phyloP scores from a whole-genome alignment of 2,888 invertebrate genomes.

The Conchocele bisecta region DNA sequence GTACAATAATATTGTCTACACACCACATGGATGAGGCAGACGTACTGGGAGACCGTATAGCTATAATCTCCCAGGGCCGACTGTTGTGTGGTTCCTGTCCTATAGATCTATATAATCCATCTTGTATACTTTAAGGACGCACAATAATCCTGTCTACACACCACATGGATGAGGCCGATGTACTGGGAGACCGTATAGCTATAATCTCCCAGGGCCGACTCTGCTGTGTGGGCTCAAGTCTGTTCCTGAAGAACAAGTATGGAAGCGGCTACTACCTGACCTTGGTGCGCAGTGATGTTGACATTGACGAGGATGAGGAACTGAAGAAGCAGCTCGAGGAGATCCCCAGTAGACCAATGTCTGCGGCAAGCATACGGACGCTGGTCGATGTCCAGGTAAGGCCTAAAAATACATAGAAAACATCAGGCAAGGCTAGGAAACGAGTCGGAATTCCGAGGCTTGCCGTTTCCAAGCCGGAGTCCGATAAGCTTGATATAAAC shows the following conservation, averaged over 20 bases:
- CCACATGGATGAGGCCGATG: constrained; percentile 85
- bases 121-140: constrained; percentile 72
- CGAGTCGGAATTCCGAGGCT: too few relatives aligned
- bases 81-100: too few relatives aligned
- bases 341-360: constrained; percentile 56
- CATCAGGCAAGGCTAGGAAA: too few relatives aligned
- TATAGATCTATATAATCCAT: too few relatives aligned
- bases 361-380: constrained; percentile 73
- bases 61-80: constrained; percentile 83
- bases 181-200: constrained; percentile 84
- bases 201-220: constrained; percentile 83
- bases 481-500: too few relatives aligned
- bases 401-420: too few relatives aligned
- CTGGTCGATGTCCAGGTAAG: constrained; percentile 70
- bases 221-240: constrained; percentile 83
- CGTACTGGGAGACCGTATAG: constrained; percentile 84
- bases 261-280: constrained; percentile 85
- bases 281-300: constrained; percentile 77
- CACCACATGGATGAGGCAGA: constrained; percentile 85
- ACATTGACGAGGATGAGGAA: constrained; percentile 55
- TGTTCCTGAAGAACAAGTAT: constrained; percentile 84
- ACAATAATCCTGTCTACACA: constrained; percentile 84
- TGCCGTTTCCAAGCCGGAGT: too few relatives aligned
- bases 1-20: constrained; percentile 84
- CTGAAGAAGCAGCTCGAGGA: constrained; percentile 48